A percentile compares a stretch with the other conserved stretches of the same genome.
Evolutionary conservation across 1,140 invertebrate genomes (phyloP).

Genomic region (Brachionus asplanchnoidis): DNA sequence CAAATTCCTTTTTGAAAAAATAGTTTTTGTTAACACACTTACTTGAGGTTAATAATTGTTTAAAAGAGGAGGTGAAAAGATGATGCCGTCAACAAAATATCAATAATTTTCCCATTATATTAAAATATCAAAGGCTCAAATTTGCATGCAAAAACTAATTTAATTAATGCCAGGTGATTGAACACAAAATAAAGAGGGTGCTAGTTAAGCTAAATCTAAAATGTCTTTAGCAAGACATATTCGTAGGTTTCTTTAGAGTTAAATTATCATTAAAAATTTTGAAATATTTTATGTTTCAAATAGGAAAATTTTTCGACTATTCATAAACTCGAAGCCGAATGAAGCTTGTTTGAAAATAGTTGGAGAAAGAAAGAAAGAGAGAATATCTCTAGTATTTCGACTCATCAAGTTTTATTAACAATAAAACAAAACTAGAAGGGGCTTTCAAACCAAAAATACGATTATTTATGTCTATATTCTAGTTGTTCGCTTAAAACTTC

Average conservation of each 20-base stretch:
- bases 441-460: not conserved
- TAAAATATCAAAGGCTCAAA: too few relatives aligned
- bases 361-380: not conserved
- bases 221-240: not conserved
- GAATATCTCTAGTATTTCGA: not conserved
- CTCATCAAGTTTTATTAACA: not conserved
- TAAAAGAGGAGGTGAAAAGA: too few relatives aligned
- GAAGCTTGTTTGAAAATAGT: not conserved
- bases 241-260: not conserved
- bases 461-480: not conserved
- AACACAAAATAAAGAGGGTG: not conserved
- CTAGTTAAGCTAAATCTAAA: not conserved
- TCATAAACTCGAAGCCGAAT: constrained; percentile 3
- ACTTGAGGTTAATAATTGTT: too few relatives aligned
- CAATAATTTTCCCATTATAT: too few relatives aligned
- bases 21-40: too few relatives aligned
- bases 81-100: too few relatives aligned
- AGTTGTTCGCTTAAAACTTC: not conserved
- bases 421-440: not conserved
- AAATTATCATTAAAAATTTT: constrained; percentile 15
- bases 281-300: constrained; percentile 19
- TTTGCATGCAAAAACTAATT: too few relatives aligned
- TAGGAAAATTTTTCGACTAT: constrained; percentile 1
- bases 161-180: not conserved
- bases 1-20: too few relatives aligned